Conservation (phyloP, 2,888 invertebrate genomes). For the Mellilla xanthometata region DNA sequence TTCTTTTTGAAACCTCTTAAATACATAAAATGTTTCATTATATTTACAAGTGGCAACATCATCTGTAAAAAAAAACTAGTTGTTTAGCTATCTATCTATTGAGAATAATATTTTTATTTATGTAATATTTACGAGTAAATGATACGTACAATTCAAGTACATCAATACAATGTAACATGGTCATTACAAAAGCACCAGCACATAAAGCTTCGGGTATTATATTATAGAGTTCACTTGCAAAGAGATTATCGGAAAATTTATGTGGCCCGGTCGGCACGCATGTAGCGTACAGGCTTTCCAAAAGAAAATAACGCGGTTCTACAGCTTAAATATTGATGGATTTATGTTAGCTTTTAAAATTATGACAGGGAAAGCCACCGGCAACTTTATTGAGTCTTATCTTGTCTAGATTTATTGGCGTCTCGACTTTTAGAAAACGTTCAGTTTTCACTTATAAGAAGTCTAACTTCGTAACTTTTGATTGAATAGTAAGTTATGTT, state of each 20-base stretch:
- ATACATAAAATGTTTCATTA: no score
- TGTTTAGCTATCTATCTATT: no score
- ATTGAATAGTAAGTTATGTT: no score
- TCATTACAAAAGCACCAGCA: constrained; percentile 1
- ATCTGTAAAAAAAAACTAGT: no score
- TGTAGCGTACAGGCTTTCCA: constrained; percentile 5
- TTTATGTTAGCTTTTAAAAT: constrained; percentile 76
- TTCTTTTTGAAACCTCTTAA: no score
- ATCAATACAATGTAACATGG: neutral
- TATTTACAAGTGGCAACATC: no score
- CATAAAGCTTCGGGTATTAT: constrained; percentile 11
- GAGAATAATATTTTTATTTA: no score
- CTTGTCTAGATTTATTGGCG: constrained; percentile 32
- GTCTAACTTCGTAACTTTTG: neutral
- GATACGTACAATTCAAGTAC: no score
- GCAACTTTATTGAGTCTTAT: constrained; percentile 34
- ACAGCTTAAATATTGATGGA: constrained; percentile 62
- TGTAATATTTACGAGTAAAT: no score
- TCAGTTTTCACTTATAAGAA: constrained; percentile 26
- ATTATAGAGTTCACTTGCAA: constrained; percentile 9
- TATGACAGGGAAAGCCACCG: constrained; percentile 55
- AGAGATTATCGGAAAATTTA: constrained; percentile 20
- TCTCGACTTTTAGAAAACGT: constrained; percentile 10
- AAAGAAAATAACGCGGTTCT: constrained; percentile 18
- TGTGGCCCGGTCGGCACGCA: constrained; percentile 17